phyloP scores from a whole-genome alignment of 2,113 vertebrate genomes.

The Chroicocephalus ridibundus region DNA sequence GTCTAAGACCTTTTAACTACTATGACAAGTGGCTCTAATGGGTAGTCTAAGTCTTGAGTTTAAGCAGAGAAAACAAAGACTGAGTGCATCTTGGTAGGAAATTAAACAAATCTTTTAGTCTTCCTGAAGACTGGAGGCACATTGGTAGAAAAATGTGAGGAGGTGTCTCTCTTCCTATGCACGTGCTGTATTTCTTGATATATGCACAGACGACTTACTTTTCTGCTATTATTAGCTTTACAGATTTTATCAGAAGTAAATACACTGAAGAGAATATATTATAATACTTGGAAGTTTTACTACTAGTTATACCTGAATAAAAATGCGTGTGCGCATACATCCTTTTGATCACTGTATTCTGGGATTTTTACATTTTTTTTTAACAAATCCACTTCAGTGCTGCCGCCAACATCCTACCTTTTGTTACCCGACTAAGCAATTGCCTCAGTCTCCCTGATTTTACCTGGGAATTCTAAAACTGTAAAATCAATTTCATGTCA shows the following conservation, averaged over 20 bases:
- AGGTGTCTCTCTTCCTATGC: neutral
- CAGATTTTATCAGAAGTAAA: neutral
- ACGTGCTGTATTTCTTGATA: neutral
- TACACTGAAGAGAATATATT: neutral
- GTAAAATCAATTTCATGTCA: neutral
- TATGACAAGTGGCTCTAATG: neutral
- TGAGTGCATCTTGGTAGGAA: neutral
- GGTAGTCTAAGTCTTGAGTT: neutral
- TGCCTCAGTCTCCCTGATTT: neutral
- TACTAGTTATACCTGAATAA: neutral
- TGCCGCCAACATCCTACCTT: neutral
- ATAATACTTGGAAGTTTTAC: neutral
- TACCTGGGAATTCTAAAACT: neutral
- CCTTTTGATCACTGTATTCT: neutral
- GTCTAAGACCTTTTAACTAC: neutral
- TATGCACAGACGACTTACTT: neutral
- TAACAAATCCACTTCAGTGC: neutral
- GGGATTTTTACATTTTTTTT: neutral
- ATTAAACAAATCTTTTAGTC: neutral
- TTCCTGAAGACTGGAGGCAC: neutral
- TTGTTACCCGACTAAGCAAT: neutral
- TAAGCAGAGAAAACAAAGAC: neutral
- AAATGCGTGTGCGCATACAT: accelerated
- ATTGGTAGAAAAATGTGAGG: neutral
- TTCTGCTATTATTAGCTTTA: neutral